phyloP scores from a whole-genome alignment of 2,888 invertebrate species.

The Cephus sareptanus region DNA sequence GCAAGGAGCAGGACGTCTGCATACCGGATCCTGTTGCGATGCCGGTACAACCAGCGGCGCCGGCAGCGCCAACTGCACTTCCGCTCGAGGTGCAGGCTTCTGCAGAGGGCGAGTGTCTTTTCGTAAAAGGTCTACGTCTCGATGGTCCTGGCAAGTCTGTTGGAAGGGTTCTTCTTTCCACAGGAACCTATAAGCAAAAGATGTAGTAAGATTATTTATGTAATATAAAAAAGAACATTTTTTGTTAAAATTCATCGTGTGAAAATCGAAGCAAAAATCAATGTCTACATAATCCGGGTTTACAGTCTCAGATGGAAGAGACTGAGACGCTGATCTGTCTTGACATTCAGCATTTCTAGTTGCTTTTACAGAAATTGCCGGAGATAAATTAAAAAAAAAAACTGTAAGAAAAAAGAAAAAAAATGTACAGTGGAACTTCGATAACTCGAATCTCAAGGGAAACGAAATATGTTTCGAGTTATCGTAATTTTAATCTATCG shows the following conservation, averaged over 20 bases:
- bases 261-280: not conserved
- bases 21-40: conserved; percentile 67
- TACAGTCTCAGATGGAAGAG: not conserved
- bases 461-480: too few species aligned
- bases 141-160: conserved; percentile 74
- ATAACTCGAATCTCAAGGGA: too few species aligned
- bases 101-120: conserved; percentile 74
- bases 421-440: too few species aligned
- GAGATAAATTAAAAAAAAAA: conserved; percentile 11
- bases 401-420: conserved; percentile 10
- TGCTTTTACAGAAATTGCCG: conserved; percentile 39
- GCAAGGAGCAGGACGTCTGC: conserved; percentile 87
- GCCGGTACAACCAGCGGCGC: conserved; percentile 76
- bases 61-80: conserved; percentile 80
- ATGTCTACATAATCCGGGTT: not conserved
- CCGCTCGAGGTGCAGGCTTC: conserved; percentile 87
- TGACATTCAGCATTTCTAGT: not conserved
- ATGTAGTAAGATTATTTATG: not conserved
- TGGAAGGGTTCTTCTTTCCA: conserved; percentile 79
- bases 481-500: too few species aligned
- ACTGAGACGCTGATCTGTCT: not conserved
- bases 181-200: conserved; percentile 56
- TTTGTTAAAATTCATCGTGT: not conserved
- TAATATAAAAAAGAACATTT: not conserved
- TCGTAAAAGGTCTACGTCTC: conserved; percentile 63